Evolutionary conservation across 2,888 invertebrate genomes (phyloP), one percentile per base, ranked within the genome.

Genomic region (Rhingia rostrata): DNA sequence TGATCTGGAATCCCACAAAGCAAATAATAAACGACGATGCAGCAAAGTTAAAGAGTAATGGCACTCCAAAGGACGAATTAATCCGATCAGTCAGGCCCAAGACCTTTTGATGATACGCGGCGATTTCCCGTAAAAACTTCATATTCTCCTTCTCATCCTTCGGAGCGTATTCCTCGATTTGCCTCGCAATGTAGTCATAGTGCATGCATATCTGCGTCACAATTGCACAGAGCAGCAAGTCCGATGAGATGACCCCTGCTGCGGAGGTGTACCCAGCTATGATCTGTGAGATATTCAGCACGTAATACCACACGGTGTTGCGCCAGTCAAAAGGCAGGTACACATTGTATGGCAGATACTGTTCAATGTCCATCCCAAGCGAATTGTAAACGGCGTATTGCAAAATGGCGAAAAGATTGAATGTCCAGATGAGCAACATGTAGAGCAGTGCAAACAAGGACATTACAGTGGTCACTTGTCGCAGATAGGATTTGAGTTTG

Each of bases 181-280:
- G 69, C 2, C 63, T 64, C 4, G 83, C 81, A 47, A 90, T 82
- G n/a, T 88, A 88, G 12, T 87, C 87, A 56, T 89, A 90, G 66
- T 91, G 91, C 91, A 91, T 91, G 7, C 89, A 87, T 10, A 91
- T 73, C 45, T 91, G 89, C 3, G 87, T 88, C 12, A 88, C 89
- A 47, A 88, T 74, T 0, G 88, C 88, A 56, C 88, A 90, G 74
- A 91, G 86, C 3, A 90, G 74, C 87, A 91, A 86, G 80, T 91
- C 91, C 30, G 88, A 87, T 3, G 89, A 88, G 61, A 90, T 67
- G 37, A 89, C 89, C 0, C 89, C 89, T 0, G 88, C 87, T 1
- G 88, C 87, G 14, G 90, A 88, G 0, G 88, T 86, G 77, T 89
- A 89, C 0, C 88, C 90, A 0, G 86, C 90, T 0, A 88, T 45